Percentiles rank a stretch among this genome's conserved stretches.
Evolutionary conservation across 2,113 vertebrate species (phyloP).

Genomic region (Clupea harengus): DNA sequence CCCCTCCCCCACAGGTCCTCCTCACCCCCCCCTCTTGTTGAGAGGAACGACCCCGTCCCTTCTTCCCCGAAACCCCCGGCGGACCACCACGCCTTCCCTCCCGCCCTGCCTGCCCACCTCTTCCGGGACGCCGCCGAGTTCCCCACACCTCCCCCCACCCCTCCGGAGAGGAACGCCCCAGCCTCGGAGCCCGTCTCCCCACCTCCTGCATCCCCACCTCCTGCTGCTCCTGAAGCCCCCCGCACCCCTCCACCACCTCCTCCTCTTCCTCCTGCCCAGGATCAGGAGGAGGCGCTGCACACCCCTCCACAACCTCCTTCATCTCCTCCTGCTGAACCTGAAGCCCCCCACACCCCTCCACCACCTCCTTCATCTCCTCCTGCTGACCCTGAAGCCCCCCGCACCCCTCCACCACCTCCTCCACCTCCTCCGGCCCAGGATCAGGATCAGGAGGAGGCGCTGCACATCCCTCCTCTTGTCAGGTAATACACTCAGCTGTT

Average conservation of each 20-base stretch:
- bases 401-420: neutral
- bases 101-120: slow-evolving; percentile 50
- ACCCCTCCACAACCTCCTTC: slow-evolving; percentile 36
- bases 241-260: slow-evolving; percentile 47
- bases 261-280: slow-evolving; percentile 29
- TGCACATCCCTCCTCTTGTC: neutral
- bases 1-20: slow-evolving; percentile 58
- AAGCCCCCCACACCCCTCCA: neutral
- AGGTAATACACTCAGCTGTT: neutral
- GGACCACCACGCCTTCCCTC: slow-evolving; percentile 41
- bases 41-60: slow-evolving; percentile 47
- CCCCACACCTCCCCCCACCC: slow-evolving; percentile 58
- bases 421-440: neutral
- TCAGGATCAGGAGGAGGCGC: neutral
- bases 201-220: slow-evolving; percentile 37
- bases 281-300: neutral
- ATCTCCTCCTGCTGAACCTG: slow-evolving; percentile 44
- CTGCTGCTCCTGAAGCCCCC: slow-evolving; percentile 28
- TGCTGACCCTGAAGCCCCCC: neutral
- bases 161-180: slow-evolving; percentile 50
- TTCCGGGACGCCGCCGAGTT: slow-evolving; percentile 57
- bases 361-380: neutral
- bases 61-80: slow-evolving; percentile 49
- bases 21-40: slow-evolving; percentile 48
- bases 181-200: slow-evolving; percentile 10